Conservation (phyloP, 1,140 invertebrate genomes). For the Protaetia brevitarsis region DNA sequence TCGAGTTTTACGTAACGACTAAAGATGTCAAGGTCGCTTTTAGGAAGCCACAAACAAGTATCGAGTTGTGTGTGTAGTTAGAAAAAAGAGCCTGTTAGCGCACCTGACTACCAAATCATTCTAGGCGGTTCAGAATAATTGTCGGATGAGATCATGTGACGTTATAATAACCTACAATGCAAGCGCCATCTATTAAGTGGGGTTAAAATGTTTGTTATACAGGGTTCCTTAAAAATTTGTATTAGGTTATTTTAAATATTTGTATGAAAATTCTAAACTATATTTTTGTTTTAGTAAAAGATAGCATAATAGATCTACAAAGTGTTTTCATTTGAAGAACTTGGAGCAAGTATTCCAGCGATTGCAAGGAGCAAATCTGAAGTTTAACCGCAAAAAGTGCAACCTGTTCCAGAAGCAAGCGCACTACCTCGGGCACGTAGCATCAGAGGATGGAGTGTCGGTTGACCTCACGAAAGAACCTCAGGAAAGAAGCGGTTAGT, state of each 20-base stretch:
- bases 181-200: too few species aligned
- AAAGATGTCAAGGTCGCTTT: slow-evolving; percentile 1
- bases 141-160: slow-evolving; percentile 6
- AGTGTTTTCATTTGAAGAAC: not conserved
- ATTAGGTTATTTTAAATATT: not conserved
- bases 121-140: not conserved
- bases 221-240: not conserved
- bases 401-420: too few species aligned
- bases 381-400: too few species aligned
- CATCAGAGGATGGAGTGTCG: too few species aligned
- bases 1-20: not conserved
- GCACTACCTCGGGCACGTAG: too few species aligned
- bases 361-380: too few species aligned
- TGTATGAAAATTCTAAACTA: too few species aligned
- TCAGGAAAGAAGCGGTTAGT: too few species aligned
- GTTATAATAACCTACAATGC: not conserved
- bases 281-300: too few species aligned
- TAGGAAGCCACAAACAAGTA: not conserved
- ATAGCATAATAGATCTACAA: not conserved
- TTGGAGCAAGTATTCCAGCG: too few species aligned
- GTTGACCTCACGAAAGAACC: too few species aligned
- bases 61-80: not conserved
- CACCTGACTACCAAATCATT: slow-evolving; percentile 7
- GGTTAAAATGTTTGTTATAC: too few species aligned
- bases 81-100: not conserved